These are phyloP conservation scores for Osmoderma eremita DNA, from an alignment of 2,888 invertebrate genomes.

Conservation along the genomic window DNA sequence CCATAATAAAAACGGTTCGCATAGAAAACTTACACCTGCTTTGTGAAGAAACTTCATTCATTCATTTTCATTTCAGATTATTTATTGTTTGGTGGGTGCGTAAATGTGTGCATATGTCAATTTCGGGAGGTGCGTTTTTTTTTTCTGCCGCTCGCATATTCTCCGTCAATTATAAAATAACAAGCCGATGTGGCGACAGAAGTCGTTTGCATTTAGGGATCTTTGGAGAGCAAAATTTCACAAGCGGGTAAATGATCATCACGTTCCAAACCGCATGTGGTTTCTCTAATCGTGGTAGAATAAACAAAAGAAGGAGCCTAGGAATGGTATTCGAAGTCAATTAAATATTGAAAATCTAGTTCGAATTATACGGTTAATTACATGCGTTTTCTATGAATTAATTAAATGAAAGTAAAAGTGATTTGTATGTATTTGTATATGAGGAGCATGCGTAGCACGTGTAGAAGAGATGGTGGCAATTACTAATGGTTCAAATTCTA, in stretches of 20 bases:
- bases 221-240: constrained; percentile 30
- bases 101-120: too few relatives aligned
- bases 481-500: too few relatives aligned
- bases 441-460: too few relatives aligned
- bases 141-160: neutral
- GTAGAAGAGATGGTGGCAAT: too few relatives aligned
- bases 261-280: constrained; percentile 22
- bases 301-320: constrained; percentile 10
- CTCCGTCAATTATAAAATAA: constrained; percentile 9
- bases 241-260: constrained; percentile 29
- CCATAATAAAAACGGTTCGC: too few relatives aligned
- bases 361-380: constrained; percentile 33
- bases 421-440: too few relatives aligned
- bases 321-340: neutral
- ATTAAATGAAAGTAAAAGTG: too few relatives aligned
- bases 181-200: constrained; percentile 1
- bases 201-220: constrained; percentile 13
- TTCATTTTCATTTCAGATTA: neutral
- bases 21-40: too few relatives aligned
- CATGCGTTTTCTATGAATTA: neutral
- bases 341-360: constrained; percentile 32
- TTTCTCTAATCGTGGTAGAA: constrained; percentile 11
- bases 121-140: too few relatives aligned
- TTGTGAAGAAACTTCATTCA: neutral
- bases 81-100: neutral